Evolutionary conservation across 2,113 vertebrate genomes (phyloP), one percentile per base, ranked within the genome.

Genomic region (Chaenogobius annularis): DNA sequence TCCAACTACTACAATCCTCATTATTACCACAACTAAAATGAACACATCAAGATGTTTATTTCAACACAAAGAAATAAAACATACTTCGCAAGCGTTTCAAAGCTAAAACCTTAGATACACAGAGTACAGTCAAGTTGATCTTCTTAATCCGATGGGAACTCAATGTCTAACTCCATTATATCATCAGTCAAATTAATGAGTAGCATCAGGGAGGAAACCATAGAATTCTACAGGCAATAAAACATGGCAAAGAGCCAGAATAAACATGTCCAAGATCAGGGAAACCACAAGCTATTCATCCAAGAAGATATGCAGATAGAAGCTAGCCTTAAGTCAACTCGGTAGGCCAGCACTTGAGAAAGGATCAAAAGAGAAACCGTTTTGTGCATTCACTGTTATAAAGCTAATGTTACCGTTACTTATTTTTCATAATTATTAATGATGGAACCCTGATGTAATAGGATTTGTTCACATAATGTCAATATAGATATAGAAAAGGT

Each of bases 241-340:
- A 72, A 66, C 61, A 50, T 66, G 58, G 26, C 56, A 58, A 66
- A 19, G 19, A 55, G 44, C 47, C 23, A 56, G 68, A 37, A n/a
- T 64, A 77, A 69, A 66, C 10, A 69, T 69, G 55, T 58, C n/a
- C 35, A 64, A 58, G 19, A 72, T 43, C 26, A 67, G 50, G 44
- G 37, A 22, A 35, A 65, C 65, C 40, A 82, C 47, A 20, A 69
- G 43, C 68, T 56, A 43, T 43, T 69, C 74, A 65, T 66, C 40
- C 37, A 37, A 59, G 58, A 50, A 43, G 50, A 50, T 14, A 23
- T 5, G 58, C 50, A 70, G 65, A 62, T 43, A 9, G 52, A 31
- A 8, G 40, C 46, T 12, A 62, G 13, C 43, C 7, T 13, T 52
- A 5, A 48, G 47, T 9, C 40, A 13, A 66, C 63, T 46, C 43